Conservation (phyloP, 2,888 invertebrate genomes). For the Spilosoma lubricipeda region DNA sequence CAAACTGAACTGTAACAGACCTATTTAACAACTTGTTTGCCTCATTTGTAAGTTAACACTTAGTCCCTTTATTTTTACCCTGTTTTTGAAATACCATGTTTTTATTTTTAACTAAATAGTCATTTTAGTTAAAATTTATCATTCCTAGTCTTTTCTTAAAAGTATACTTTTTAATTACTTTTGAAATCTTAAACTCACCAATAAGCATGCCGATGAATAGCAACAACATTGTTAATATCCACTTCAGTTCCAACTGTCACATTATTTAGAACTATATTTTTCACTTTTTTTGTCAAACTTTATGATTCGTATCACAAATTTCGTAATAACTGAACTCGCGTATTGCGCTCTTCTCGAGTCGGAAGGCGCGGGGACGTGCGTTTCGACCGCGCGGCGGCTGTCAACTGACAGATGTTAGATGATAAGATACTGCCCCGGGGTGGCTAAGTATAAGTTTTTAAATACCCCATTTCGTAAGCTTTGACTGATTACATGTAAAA, state of each 20-base stretch:
- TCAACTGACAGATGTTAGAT: constrained; percentile 54
- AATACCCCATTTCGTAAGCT: neutral
- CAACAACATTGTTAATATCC: constrained; percentile 63
- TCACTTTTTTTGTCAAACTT: constrained; percentile 33
- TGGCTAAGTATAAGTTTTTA: constrained; percentile 28
- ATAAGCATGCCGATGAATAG: constrained; percentile 64
- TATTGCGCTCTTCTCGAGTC: constrained; percentile 11
- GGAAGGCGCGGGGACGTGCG: constrained; percentile 39
- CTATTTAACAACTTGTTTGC: neutral
- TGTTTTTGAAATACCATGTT: too few species aligned
- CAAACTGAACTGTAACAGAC: neutral
- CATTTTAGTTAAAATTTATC: neutral
- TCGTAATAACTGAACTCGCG: constrained; percentile 45
- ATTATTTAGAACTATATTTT: constrained; percentile 41
- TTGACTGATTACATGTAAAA: neutral
- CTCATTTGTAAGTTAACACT: neutral
- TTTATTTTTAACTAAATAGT: neutral
- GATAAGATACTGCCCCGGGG: constrained; percentile 56
- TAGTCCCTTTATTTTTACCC: too few species aligned
- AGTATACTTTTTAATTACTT: neutral
- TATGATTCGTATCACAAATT: constrained; percentile 20
- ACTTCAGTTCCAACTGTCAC: constrained; percentile 45
- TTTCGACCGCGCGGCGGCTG: constrained; percentile 31
- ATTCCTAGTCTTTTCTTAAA: neutral
- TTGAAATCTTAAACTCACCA: constrained; percentile 57